phyloP scores from a whole-genome alignment of 2,888 invertebrate genomes.

The Itoplectis maculator region DNA sequence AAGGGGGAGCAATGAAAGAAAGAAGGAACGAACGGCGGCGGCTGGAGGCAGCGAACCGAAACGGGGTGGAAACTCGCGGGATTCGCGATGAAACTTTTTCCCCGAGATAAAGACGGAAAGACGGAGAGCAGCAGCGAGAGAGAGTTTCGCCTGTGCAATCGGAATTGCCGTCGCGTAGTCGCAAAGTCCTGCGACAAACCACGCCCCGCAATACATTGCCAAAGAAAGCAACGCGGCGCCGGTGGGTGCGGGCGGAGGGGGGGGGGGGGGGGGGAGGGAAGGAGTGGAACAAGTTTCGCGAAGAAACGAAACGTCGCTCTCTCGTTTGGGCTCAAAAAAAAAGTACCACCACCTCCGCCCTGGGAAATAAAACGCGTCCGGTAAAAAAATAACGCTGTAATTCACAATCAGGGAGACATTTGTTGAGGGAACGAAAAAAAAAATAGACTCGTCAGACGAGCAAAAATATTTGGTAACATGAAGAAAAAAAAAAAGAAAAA shows the following conservation, averaged over 20 bases:
- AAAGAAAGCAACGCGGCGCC: constrained; percentile 49
- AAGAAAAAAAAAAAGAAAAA: too few relatives aligned
- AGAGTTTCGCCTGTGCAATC: constrained; percentile 65
- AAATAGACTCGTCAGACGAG: background rate
- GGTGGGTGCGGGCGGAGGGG: too few relatives aligned
- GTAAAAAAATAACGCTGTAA: background rate
- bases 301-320: background rate
- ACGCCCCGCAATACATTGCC: constrained; percentile 60
- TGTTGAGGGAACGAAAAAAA: background rate
- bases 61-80: constrained; percentile 40
- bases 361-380: background rate
- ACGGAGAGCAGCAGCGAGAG: too few relatives aligned
- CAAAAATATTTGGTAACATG: background rate
- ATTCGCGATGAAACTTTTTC: constrained; percentile 54
- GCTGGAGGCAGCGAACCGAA: constrained; percentile 28
- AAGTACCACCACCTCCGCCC: too few relatives aligned
- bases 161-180: constrained; percentile 64
- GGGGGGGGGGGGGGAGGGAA: too few relatives aligned
- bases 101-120: background rate
- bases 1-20: background rate
- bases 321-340: background rate
- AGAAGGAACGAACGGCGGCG: background rate
- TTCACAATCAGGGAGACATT: background rate
- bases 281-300: constrained; percentile 39
- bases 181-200: constrained; percentile 8